phyloP scores from a whole-genome alignment of 2,113 vertebrate genomes.

The Leuciscus idus region DNA sequence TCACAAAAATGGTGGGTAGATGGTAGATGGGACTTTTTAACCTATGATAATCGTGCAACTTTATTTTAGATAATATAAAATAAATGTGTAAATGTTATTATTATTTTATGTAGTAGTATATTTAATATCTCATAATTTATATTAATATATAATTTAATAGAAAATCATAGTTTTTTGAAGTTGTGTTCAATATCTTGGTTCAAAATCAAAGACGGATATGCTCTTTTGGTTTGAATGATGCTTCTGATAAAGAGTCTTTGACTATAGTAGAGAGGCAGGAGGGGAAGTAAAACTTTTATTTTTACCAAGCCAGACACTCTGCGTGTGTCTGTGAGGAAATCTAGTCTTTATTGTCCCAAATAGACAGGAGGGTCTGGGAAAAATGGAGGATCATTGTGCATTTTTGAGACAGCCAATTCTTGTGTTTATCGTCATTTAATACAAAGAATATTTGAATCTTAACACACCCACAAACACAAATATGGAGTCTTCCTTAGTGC shows the following conservation, averaged over 20 bases:
- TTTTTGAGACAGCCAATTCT: constrained; percentile 44
- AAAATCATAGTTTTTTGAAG: background rate
- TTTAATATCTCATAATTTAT: background rate
- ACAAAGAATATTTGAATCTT: constrained; percentile 41
- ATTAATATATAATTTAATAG: background rate
- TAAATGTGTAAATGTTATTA: background rate
- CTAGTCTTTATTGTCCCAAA: constrained; percentile 21
- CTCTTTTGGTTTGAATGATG: background rate
- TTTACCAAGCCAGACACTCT: background rate
- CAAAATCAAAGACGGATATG: background rate
- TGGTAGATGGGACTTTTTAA: no score
- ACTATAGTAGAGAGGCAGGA: background rate
- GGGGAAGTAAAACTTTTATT: constrained; percentile 7
- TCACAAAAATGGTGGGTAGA: no score
- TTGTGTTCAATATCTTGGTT: background rate
- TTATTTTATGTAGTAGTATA: background rate
- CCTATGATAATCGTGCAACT: background rate
- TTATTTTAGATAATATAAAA: background rate
- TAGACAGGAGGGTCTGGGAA: constrained; percentile 40
- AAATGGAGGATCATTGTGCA: constrained; percentile 39
- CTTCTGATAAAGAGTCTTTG: background rate
- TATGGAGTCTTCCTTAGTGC: background rate
- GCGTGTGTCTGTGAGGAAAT: constrained; percentile 24
- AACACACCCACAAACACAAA: background rate
- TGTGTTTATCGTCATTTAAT: constrained; percentile 26